Evolutionary conservation across 92 coral and sea anemone species (phyloP), one percentile per base, ranked within the genome.

Genomic region (Epizoanthus illoricatus): DNA sequence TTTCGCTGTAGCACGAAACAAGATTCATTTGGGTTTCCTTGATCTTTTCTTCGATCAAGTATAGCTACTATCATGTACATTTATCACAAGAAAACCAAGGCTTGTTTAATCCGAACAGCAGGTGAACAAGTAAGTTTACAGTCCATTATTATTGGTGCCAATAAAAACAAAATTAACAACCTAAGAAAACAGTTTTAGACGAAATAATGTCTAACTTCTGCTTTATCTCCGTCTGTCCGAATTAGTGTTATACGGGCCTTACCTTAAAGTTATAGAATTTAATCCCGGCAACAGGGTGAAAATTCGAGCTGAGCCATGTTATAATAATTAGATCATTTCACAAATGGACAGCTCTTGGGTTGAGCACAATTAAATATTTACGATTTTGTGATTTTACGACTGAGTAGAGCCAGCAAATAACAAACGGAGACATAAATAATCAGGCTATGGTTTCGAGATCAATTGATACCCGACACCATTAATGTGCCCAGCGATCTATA

Each of bases 301-400:
- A 63, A 62, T 6, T 61, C 82, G 28, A n/a, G 16, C 49, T 42
- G 49, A 78, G 82, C 82, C 82, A 78, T 78, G 70, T 45, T 78
- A 78, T 78, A 18, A 78, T 69, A 78, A 78, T 78, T 78, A 78
- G 71, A 16, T 78, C 82, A 78, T 78, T 78, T 62, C 82, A 78
- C 60, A 78, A 78, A 63, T 70, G 60, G 65, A 63, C 71, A 78
- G 69, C 57, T 63, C 71, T 78, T 78, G 82, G 65, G 65, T 78
- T 78, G 82, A 78, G 71, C 71, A 63, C 82, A 78, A 78, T 78
- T 78, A 78, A 78, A 78, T 78, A 78, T 78, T 78, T 78, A 78
- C 82, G 39, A 62, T 78, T 78, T 62, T 33, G 41, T 78, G 71
- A 78, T 78, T 78, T 63, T 78, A 78, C 71, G 65, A 62, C 60